Evolutionary conservation across 2,888 invertebrate species (phyloP), one percentile per base, ranked within the genome.

Genomic region (Cataglyphis altisquamis): DNA sequence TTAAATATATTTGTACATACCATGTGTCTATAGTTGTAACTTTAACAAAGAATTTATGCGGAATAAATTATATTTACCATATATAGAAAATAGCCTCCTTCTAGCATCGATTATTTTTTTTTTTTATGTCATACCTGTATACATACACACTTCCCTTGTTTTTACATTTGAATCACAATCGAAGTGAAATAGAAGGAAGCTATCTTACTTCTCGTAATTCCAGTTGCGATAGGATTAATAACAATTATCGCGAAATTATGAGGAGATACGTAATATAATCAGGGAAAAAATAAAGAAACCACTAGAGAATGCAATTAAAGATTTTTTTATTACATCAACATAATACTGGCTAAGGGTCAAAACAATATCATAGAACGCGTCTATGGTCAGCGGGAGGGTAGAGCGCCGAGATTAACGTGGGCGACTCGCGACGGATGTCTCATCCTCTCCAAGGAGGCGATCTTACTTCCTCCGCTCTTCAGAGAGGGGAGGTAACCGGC

Each of bases 31-130:
- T 80, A 93, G 92, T 90, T 93, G 90, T 93, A 93, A 93, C 84
- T 86, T 92, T 92, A 91, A 92, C 86, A 88, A 92, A 92, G 88
- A 93, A 89, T 92, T 92, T 91, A 91, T 92, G 92, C 93, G 91
- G 85, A 94, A 94, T 94, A 94, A 94, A 94, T 94, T 94, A 93
- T 94, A 94, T 93, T 94, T 94, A 93, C 91, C 90, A 91, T 52
- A 52, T 52, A n/a, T 92, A 93, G 81, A 60, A 63, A 29, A 2
- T n/a, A 18, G 21, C 18, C 18, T 6, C 25, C 6, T 55, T 70
- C 18, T 81, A 29, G 18, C 39, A 25, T 18, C 57, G 29, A 52
- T 48, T 29, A 15, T 52, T 29, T 21, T 9, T 45, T 29, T 9
- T 9, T 45, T n/a, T 39, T 64, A 41, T 41, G n/a, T 74, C 74